Percentiles rank a stretch among this genome's conserved stretches.
phyloP scores from a whole-genome alignment of 1,140 invertebrate genomes.

The Diorhabda sublineata region DNA sequence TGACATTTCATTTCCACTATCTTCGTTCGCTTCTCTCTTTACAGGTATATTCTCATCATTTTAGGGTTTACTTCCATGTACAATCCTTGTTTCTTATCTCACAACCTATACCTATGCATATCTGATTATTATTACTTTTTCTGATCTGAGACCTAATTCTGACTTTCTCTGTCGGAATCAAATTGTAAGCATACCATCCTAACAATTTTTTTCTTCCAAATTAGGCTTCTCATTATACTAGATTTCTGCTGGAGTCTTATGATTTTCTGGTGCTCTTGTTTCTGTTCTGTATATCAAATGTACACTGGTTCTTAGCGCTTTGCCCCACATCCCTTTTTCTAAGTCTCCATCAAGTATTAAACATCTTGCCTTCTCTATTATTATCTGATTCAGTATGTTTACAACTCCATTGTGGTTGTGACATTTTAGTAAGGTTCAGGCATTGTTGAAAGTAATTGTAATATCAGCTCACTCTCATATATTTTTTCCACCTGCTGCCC shows the following conservation, averaged over 20 bases:
- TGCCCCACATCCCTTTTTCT: slow-evolving; percentile 41
- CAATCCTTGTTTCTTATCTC: no score
- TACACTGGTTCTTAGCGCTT: slow-evolving; percentile 26
- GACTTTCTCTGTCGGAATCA: slow-evolving; percentile 28
- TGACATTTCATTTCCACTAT: no score
- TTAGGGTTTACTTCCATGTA: no score
- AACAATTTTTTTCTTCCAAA: slow-evolving; percentile 36
- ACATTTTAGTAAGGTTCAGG: no score
- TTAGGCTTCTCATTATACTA: slow-evolving; percentile 33
- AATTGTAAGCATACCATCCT: slow-evolving; percentile 33
- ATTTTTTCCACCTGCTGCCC: no score
- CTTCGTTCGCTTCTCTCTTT: no score
- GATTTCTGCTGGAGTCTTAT: slow-evolving; percentile 8
- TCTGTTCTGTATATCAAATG: slow-evolving; percentile 10
- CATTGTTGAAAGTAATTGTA: no score
- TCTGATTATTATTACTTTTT: neutral
- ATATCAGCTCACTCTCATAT: no score
- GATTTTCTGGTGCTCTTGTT: neutral
- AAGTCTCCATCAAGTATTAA: slow-evolving; percentile 40
- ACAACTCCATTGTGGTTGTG: slow-evolving; percentile 45
- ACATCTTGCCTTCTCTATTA: slow-evolving; percentile 40
- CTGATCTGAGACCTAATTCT: slow-evolving; percentile 29
- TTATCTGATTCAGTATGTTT: slow-evolving; percentile 43
- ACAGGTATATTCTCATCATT: no score
- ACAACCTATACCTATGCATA: no score